Conservation (phyloP, 2,888 invertebrate species). For the Coelopa pilipes region DNA sequence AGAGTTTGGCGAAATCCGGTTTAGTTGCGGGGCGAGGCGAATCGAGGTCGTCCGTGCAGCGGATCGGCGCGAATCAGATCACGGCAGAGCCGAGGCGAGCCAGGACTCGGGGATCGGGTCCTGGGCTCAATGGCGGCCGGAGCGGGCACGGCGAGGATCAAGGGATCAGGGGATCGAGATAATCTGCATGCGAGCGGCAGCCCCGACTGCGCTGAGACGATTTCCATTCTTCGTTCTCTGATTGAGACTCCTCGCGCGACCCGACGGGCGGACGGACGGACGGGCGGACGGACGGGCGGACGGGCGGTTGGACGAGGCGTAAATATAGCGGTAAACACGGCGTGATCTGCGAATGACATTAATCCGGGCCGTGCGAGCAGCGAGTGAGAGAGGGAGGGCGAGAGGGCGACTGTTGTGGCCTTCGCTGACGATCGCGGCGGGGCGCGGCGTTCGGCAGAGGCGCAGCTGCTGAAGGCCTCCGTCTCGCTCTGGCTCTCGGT, state of each 20-base stretch:
- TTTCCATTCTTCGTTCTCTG: constrained; percentile 23
- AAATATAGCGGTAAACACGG: constrained; percentile 54
- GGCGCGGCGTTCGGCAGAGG: neutral
- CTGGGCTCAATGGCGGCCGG: neutral
- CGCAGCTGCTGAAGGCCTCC: neutral
- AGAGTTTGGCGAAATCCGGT: constrained; percentile 23
- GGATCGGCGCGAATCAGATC: constrained; percentile 22
- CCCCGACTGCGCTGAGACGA: constrained; percentile 1
- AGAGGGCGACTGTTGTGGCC: neutral
- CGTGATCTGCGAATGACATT: constrained; percentile 58
- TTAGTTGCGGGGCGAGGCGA: neutral
- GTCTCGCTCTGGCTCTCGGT: no score
- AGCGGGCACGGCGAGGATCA: constrained; percentile 51
- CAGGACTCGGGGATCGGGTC: no score
- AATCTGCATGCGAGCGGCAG: constrained; percentile 51
- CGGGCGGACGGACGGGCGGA: no score
- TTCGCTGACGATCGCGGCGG: neutral
- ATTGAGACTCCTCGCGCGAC: constrained; percentile 39
- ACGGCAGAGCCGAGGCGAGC: neutral
- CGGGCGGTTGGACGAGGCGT: constrained; percentile 52
- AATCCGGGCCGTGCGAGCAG: constrained; percentile 48
- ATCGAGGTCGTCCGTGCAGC: neutral
- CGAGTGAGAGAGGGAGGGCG: neutral
- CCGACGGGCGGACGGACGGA: no score
- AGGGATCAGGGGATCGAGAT: constrained; percentile 64